Evolutionary conservation across 2,888 invertebrate genomes (phyloP), one percentile per base, ranked within the genome.

Genomic region (Sipha maydis): DNA sequence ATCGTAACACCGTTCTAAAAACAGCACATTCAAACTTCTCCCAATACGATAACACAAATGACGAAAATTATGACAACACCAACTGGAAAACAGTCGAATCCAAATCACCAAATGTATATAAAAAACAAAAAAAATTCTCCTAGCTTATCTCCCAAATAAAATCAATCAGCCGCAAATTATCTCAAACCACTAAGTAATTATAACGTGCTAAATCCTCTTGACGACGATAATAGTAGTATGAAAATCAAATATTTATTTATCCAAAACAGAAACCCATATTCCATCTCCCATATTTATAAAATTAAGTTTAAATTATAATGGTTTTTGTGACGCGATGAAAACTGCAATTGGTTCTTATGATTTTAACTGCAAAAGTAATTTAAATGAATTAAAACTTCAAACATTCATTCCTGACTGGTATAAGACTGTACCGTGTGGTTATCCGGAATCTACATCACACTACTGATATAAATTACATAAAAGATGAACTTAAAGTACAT

Each of bases 251-350:
- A 61, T 34, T 38, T 25, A 61, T 34, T 31, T 48, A 61, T 28
- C 48, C 2, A n/a, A 28, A 28, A 54, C 11, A 2, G 34, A 34
- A 34, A 34, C 34, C 2, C 34, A 34, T 34, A 34, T 4, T 34
- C 34, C 34, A 34, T 28, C 54, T n/a, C 78, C 78, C 4, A 78
- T 78, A 78, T 78, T 78, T 31, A 78, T 78, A 5, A 78, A 78
- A 78, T 54, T 28, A 17, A 31, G 25, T n/a, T 54, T 54, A 48
- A 54, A 78, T 54, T 78, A 54, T 25, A 19, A 11, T 34, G 31
- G 31, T 31, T 78, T 78, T 78, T 54, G 78, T 54, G 21, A 78
- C 14, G 28, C 31, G 14, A 78, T 78, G 0, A 78, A 78, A 78
- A 54, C 14, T 7, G 25, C 4, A 19, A 78, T 78, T 21, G 78